Evolutionary conservation across 2,888 invertebrate genomes (phyloP).

Genomic region (Griposia aprilina): DNA sequence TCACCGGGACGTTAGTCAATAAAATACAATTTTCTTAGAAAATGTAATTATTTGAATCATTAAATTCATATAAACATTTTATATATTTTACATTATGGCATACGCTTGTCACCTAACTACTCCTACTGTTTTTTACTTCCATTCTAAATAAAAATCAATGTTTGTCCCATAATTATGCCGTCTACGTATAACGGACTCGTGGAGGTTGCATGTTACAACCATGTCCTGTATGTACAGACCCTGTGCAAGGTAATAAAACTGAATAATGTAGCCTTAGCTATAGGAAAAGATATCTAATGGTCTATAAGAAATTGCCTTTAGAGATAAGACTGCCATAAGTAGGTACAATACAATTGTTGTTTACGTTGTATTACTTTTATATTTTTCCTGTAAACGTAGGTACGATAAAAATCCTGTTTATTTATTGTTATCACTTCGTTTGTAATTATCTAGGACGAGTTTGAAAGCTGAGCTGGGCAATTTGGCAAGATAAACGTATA

Average conservation of each 20-base stretch:
- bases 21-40: no score
- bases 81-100: no score
- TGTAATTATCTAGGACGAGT: not conserved
- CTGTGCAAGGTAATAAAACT: not conserved
- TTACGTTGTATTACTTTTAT: not conserved
- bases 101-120: no score
- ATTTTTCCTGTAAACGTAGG: not conserved
- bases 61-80: no score
- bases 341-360: constrained; percentile 10
- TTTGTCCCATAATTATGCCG: no score
- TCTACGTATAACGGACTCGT: no score
- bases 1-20: no score
- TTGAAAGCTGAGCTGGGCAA: not conserved
- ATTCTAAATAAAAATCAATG: no score
- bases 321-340: not conserved
- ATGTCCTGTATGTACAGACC: no score
- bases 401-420: not conserved
- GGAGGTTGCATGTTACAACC: no score
- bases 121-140: no score
- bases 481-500: not conserved
- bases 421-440: not conserved
- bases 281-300: not conserved
- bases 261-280: not conserved
- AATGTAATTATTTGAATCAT: no score
- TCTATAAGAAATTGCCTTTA: not conserved